Conservation (phyloP, 2,888 invertebrate species). For the Sminthurinus aureus region DNA sequence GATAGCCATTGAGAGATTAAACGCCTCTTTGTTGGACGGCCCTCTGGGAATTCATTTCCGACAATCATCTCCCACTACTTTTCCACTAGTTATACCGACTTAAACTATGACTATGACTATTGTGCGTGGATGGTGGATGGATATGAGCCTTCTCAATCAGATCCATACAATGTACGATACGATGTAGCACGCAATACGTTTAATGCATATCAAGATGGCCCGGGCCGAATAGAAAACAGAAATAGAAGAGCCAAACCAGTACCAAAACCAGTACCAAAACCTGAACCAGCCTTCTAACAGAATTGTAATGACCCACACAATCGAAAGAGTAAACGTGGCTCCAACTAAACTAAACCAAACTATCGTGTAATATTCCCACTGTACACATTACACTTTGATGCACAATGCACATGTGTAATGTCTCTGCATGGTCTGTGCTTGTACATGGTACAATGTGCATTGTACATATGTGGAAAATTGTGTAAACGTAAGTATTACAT, state of each 20-base stretch:
- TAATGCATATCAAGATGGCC: not conserved
- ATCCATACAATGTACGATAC: slow-evolving; percentile 1
- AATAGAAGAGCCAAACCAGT: not conserved
- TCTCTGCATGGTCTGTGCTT: too few relatives aligned
- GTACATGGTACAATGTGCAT: too few relatives aligned
- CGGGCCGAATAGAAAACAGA: too few relatives aligned
- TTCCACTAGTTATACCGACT: not conserved
- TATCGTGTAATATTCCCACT: too few relatives aligned
- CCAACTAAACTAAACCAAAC: too few relatives aligned
- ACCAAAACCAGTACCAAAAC: not conserved
- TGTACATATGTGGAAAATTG: too few relatives aligned
- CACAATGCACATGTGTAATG: too few relatives aligned
- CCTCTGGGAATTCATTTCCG: slow-evolving; percentile 36
- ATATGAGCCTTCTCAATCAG: not conserved
- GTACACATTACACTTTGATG: too few relatives aligned
- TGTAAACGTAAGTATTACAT: too few relatives aligned
- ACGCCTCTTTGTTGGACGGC: slow-evolving; percentile 31
- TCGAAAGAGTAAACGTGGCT: not conserved
- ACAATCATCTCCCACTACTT: slow-evolving; percentile 21
- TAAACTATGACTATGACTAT: not conserved
- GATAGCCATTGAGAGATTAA: slow-evolving; percentile 29
- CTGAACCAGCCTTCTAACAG: slow-evolving; percentile 15
- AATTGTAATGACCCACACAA: slow-evolving; percentile 23
- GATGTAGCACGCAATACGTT: not conserved
- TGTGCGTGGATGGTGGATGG: too few relatives aligned